A percentile compares a stretch with the other conserved stretches of the same genome.
These are phyloP conservation scores for Sarotherodon lohbergeri DNA, from an alignment of 2,113 vertebrate genomes.

Conservation along the genomic window DNA sequence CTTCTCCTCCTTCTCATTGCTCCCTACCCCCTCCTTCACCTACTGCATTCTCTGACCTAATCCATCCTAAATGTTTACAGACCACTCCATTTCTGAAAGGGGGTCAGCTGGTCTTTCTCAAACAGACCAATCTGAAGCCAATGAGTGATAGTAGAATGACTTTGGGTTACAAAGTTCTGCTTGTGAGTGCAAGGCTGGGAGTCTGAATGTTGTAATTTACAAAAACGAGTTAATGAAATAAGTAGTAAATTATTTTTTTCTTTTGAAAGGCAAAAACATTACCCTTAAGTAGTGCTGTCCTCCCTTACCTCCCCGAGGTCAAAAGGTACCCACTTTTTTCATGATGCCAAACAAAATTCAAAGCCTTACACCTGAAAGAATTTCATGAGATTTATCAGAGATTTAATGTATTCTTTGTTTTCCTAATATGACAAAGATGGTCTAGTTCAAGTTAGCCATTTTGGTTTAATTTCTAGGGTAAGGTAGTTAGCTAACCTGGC, in stretches of 20 bases:
- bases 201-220: background rate
- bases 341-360: background rate
- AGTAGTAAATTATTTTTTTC: background rate
- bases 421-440: background rate
- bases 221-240: background rate
- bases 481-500: background rate
- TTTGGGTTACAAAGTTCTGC: background rate
- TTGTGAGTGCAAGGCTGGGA: background rate
- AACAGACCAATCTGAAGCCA: constrained; percentile 33
- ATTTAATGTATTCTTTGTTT: background rate
- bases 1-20: background rate
- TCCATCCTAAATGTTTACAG: constrained; percentile 69
- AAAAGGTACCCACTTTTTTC: background rate
- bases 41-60: constrained; percentile 40
- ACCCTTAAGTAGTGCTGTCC: background rate
- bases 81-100: constrained; percentile 24
- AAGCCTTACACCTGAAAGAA: background rate
- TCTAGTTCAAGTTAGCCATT: background rate
- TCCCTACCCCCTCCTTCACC: background rate
- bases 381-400: background rate
- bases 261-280: background rate
- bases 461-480: background rate
- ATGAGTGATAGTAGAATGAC: background rate
- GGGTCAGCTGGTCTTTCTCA: constrained; percentile 62
- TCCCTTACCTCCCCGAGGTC: background rate